phyloP scores from a whole-genome alignment of 2,113 vertebrate genomes.

The Orycteropus afer region DNA sequence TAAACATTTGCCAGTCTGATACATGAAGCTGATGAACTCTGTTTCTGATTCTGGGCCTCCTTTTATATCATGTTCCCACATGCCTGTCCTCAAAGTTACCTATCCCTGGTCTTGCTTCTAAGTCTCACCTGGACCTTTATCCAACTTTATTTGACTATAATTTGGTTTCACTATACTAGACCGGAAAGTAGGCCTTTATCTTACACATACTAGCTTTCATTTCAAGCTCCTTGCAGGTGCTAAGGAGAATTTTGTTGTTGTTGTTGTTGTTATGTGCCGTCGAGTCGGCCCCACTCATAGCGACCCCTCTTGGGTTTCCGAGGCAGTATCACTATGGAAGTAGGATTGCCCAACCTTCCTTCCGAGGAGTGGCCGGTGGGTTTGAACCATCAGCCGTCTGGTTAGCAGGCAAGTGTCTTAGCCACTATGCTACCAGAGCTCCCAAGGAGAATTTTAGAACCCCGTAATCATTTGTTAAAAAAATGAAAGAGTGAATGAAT shows the following conservation, averaged over 20 bases:
- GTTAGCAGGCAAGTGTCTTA: too few species aligned
- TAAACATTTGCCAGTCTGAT: not conserved
- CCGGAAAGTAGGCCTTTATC: not conserved
- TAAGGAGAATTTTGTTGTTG: not conserved
- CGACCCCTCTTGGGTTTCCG: too few species aligned
- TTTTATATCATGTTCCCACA: not conserved
- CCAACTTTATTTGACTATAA: not conserved
- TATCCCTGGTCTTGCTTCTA: not conserved
- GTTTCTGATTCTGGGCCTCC: not conserved
- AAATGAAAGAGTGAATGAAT: not conserved
- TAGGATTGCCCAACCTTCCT: too few species aligned
- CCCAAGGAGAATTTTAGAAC: too few species aligned
- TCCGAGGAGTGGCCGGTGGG: too few species aligned
- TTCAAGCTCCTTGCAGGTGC: not conserved
- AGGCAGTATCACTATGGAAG: too few species aligned
- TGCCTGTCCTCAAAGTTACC: conserved; percentile 17
- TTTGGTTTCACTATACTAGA: not conserved
- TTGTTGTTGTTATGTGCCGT: too few species aligned
- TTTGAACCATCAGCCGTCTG: too few species aligned
- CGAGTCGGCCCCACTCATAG: too few species aligned
- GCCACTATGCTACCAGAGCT: too few species aligned
- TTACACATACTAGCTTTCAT: not conserved
- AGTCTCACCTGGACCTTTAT: not conserved
- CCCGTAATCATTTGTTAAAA: not conserved
- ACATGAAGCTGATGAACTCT: conserved; percentile 24